Evolutionary conservation across 2,113 vertebrate species (phyloP).

Genomic region (Hassar affinis): DNA sequence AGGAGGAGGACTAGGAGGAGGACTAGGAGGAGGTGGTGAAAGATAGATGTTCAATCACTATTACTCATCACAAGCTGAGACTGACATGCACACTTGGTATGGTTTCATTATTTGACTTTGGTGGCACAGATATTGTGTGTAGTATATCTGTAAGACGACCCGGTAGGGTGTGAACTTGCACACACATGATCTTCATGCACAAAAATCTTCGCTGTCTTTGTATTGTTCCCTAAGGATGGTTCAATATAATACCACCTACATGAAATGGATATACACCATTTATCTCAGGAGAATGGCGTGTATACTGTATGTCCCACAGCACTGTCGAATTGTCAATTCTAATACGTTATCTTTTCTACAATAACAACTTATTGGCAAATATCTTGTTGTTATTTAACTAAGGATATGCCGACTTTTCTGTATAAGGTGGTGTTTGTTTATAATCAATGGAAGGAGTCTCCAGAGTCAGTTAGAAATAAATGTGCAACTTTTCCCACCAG

Average conservation of each 20-base stretch:
- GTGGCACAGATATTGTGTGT: constrained; percentile 12
- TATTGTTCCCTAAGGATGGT: background rate
- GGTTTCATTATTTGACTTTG: constrained; percentile 19
- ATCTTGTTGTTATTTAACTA: background rate
- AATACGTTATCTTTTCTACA: background rate
- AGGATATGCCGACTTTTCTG: background rate
- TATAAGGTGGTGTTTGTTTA: background rate
- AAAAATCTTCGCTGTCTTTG: background rate
- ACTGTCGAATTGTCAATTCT: background rate
- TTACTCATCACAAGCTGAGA: constrained; percentile 27
- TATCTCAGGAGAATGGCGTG: background rate
- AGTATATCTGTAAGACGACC: constrained; percentile 26
- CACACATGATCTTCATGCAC: constrained; percentile 27
- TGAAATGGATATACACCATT: constrained; percentile 19
- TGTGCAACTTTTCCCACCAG: too few species aligned
- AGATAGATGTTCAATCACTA: background rate
- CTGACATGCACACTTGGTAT: constrained; percentile 1
- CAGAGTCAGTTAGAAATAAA: background rate
- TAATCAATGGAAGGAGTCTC: background rate
- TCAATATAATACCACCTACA: background rate
- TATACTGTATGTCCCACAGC: too few species aligned
- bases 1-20: constrained; percentile 1
- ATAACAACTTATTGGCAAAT: background rate
- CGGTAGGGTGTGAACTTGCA: constrained; percentile 19
- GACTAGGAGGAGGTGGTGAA: constrained; percentile 25